Evolutionary conservation across 2,113 vertebrate species (phyloP), one percentile per base, ranked within the genome.

Genomic region (Labrus mixtus): DNA sequence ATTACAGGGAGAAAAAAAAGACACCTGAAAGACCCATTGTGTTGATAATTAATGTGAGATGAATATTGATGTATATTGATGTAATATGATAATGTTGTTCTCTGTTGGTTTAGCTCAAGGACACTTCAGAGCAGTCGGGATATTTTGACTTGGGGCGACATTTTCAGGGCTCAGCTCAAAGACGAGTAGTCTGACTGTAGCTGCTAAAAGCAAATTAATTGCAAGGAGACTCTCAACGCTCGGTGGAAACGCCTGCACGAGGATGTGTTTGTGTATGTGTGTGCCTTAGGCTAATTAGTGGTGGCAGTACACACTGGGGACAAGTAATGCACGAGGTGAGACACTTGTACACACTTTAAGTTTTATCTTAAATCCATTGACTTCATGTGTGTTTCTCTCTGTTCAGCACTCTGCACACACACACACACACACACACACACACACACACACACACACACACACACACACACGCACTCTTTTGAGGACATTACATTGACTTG

Each of bases 141-240:
- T 19, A 9, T 61, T 61, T 60, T 53, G 10, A 45, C 66, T 50
- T 22, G 53, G 15, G 43, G 43, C 5, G 2, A 33, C 50, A 54
- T 58, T 64, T 70, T 64, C n/a, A 51, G 13, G 50, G 20, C 33
- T 70, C 29, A 9, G 54, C 54, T 65, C 29, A 71, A 7, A 77
- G 22, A 33, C 41, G 59, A 50, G 19, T 23, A 19, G 33, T 63
- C 59, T 65, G 69, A 48, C 48, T 64, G 36, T 9, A 51, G 50
- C 50, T n/a, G 67, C 60, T 65, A 53, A 59, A 63, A 53, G 65
- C 22, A 53, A 68, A 69, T 69, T 55, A 68, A 78, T 65, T 74
- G 59, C 81, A 65, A 54, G 55, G 81, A 68, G 75, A 60, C 54
- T 61, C 36, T 62, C 9, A 58, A 33, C 17, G 57, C 68, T 77